Evolutionary conservation across 2,888 invertebrate genomes (phyloP).

Genomic region (Xestia xanthographa): DNA sequence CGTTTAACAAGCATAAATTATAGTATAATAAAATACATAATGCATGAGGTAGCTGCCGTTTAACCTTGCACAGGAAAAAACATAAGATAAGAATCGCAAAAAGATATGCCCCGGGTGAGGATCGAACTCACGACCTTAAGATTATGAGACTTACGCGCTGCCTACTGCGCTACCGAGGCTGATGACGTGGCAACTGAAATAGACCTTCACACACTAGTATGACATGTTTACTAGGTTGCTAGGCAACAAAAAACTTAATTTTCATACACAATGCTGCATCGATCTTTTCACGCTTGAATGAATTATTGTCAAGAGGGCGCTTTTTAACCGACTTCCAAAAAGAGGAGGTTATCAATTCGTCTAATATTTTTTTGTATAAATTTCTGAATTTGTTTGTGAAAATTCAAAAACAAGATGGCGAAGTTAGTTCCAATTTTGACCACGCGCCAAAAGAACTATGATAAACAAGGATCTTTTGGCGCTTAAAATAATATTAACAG

Average conservation of each 20-base stretch:
- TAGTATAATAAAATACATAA: background rate
- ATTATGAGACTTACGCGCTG: conserved; percentile 97
- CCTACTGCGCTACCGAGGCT: conserved; percentile 96
- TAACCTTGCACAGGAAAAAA: conserved; percentile 27
- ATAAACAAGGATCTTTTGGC: background rate
- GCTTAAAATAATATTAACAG: background rate
- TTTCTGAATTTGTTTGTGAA: background rate
- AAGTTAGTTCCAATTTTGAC: background rate
- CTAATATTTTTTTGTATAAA: no score
- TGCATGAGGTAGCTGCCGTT: background rate
- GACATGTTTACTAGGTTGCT: background rate
- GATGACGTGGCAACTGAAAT: conserved; percentile 52
- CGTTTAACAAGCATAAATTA: conserved; percentile 6
- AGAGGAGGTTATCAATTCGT: no score
- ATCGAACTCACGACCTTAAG: conserved; percentile 99
- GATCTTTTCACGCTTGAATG: background rate
- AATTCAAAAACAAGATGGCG: background rate
- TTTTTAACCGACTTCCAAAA: no score
- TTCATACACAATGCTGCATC: background rate
- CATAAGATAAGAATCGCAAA: conserved; percentile 41
- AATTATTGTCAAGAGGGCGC: background rate
- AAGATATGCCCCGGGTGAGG: conserved; percentile 95
- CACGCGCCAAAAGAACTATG: background rate
- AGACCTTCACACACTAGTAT: background rate
- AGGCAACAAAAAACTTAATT: background rate